Conservation (phyloP, 2,113 vertebrate genomes). For the Columba janthina region DNA sequence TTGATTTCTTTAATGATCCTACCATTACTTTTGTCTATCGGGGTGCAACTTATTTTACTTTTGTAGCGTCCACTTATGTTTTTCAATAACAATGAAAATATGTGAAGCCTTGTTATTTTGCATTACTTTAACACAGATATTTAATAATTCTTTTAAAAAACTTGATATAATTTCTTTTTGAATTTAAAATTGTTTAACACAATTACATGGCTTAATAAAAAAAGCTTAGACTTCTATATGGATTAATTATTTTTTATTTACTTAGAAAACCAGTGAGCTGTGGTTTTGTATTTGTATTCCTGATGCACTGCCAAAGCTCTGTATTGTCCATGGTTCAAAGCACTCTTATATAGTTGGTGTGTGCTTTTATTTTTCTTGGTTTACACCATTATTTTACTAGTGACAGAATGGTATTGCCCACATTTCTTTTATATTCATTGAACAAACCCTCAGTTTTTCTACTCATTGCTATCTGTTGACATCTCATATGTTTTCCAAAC, state of each 20-base stretch:
- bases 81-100: background rate
- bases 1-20: background rate
- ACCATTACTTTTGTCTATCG: background rate
- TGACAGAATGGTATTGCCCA: background rate
- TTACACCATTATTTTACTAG: background rate
- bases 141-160: background rate
- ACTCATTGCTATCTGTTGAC: background rate
- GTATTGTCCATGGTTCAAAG: background rate
- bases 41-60: background rate
- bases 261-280: background rate
- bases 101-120: background rate
- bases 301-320: background rate
- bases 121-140: background rate
- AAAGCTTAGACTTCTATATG: background rate
- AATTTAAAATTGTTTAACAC: background rate
- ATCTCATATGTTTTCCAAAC: background rate
- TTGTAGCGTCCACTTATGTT: background rate
- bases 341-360: background rate
- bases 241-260: background rate
- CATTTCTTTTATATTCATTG: background rate
- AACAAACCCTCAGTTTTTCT: background rate
- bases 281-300: background rate
- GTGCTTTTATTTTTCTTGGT: background rate
- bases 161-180: background rate
- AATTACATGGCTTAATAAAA: background rate